Evolutionary conservation across 2,113 vertebrate species (phyloP), one percentile per base, ranked within the genome.

Genomic region (Promerops cafer): DNA sequence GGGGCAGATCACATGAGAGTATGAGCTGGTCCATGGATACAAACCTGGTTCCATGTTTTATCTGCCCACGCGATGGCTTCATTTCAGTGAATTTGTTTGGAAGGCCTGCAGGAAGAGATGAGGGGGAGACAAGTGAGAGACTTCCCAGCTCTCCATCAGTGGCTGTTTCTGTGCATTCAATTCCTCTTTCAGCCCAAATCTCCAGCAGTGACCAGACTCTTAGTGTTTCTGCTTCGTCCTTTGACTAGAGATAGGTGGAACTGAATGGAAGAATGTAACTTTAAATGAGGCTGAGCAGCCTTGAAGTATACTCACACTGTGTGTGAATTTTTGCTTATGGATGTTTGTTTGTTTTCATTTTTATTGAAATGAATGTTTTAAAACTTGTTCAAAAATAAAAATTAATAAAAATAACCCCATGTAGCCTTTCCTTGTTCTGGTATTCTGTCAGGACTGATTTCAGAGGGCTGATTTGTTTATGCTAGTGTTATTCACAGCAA

Each of bases 51-150:
- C 70, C 2, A 1, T 15, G 54, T 89, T 63, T 78, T 27, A 6
- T n/a, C 66, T 77, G 53, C 28, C 61, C 13, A 1, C 35, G 20
- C 0, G 0, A 4, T 21, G 26, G 23, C 26, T 23, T 60, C 16
- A 16, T 88, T 69, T 28, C 23, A 4, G 2, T 57, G 40, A 56
- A 31, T 68, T 76, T 60, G 9, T 85, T 65, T 80, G 70, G 56
- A 87, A 72, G 28, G 26, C 26, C 59, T 87, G 37, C 49, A 52
- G 45, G 61, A 16, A 47, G 31, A 59, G 28, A 45, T 1, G 4
- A 60, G 19, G 6, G 27, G 16, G 23, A 40, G 56, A 18, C 7
- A 2, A 9, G 15, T 84, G 49, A 63, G 44, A 24, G 44, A 16
- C 27, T 72, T 76, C 31, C 52, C 21, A 71, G 49, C 22, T 63